A percentile compares a stretch with the other conserved stretches of the same genome.
phyloP scores from a whole-genome alignment of 2,888 invertebrate genomes.

The Melitaea athalia region DNA sequence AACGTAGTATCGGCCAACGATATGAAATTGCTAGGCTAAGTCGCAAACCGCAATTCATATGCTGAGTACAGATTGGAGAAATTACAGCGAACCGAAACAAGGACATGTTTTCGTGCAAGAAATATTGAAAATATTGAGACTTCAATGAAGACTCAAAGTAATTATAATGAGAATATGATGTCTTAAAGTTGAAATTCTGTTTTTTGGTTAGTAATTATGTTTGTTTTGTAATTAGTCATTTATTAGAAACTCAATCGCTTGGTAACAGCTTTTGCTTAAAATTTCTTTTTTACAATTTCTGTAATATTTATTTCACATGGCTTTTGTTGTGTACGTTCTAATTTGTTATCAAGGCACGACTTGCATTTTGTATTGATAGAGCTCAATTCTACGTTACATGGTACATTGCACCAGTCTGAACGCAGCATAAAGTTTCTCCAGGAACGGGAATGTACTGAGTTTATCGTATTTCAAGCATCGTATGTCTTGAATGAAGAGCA shows the following conservation, averaged over 20 bases:
- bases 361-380: conserved; percentile 8
- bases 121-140: too few species aligned
- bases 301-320: too few species aligned
- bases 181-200: too few species aligned
- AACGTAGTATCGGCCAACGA: conserved; percentile 30
- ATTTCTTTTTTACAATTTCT: too few species aligned
- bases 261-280: too few species aligned
- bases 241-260: too few species aligned
- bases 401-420: background rate
- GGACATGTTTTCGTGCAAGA: too few species aligned
- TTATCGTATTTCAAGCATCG: conserved; percentile 5
- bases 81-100: too few species aligned
- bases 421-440: conserved; percentile 15
- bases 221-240: too few species aligned
- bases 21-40: conserved; percentile 36
- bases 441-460: conserved; percentile 11
- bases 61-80: background rate
- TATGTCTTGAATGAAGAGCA: conserved; percentile 6
- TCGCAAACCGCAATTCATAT: conserved; percentile 37
- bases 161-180: too few species aligned
- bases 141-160: too few species aligned
- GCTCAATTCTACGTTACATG: background rate
- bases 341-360: background rate
- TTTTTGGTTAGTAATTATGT: too few species aligned
- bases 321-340: background rate